phyloP scores from a whole-genome alignment of 30 jellyfish, hydroid and myxozoan species.

The Rhopilema esculentum region DNA sequence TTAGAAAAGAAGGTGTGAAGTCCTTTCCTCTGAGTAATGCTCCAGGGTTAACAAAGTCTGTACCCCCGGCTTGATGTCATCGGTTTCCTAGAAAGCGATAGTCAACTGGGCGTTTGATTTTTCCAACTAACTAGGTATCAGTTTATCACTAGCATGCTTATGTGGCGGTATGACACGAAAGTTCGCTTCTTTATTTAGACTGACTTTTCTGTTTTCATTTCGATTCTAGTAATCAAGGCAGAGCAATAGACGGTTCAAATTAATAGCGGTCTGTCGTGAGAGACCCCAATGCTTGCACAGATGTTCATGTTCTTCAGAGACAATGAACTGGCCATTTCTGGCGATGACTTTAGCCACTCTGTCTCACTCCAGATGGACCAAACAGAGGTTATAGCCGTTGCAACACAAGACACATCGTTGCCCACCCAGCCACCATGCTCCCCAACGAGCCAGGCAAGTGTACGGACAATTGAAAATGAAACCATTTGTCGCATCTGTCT shows the following conservation, averaged over 20 bases:
- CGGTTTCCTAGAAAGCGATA: too few species aligned
- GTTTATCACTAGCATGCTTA: too few species aligned
- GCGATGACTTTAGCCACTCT: neutral
- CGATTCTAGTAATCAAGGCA: neutral
- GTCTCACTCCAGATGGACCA: neutral
- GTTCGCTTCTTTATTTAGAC: too few species aligned
- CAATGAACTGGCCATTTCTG: neutral
- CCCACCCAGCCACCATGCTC: constrained; percentile 58
- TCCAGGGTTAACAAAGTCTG: too few species aligned
- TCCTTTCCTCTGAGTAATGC: neutral
- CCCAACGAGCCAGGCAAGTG: constrained; percentile 55
- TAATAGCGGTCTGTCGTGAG: neutral
- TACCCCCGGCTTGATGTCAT: too few species aligned
- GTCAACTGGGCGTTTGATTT: too few species aligned
- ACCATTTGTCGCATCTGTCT: constrained; percentile 90
- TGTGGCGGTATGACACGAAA: too few species aligned
- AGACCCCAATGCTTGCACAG: neutral
- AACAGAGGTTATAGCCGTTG: constrained; percentile 29
- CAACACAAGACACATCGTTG: constrained; percentile 3
- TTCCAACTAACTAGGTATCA: too few species aligned
- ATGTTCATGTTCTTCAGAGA: neutral
- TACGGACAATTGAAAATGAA: constrained; percentile 43
- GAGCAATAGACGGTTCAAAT: neutral
- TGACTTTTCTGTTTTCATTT: neutral
- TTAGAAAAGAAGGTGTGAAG: neutral